A percentile compares a stretch with the other conserved stretches of the same genome.
These are phyloP conservation scores for Pseudorectes ferrugineus DNA, from an alignment of 2,113 vertebrate species.

Conservation along the genomic window DNA sequence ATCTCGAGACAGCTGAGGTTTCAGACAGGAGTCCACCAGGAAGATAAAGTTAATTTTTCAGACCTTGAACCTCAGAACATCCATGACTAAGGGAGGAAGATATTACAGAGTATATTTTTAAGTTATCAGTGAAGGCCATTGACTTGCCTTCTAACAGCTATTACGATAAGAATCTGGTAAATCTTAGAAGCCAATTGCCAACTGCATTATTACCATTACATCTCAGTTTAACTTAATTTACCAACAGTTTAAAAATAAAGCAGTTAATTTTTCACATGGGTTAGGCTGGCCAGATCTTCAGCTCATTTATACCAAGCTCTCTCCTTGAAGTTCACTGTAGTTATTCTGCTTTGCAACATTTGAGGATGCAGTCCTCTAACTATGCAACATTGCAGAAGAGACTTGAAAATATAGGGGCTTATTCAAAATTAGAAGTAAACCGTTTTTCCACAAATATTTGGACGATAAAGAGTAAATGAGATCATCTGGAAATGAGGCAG, in stretches of 20 bases:
- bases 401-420: neutral
- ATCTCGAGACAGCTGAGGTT: slow-evolving; percentile 61
- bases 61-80: neutral
- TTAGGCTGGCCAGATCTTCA: neutral
- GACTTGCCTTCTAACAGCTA: slow-evolving; percentile 4
- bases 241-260: slow-evolving; percentile 16
- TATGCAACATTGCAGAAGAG: neutral
- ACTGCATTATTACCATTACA: neutral
- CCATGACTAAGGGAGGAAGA: neutral
- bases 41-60: slow-evolving; percentile 35
- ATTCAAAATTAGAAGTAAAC: neutral
- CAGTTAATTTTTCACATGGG: neutral
- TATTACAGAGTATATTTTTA: neutral
- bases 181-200: slow-evolving; percentile 16
- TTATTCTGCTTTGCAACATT: neutral
- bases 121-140: neutral
- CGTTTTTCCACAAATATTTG: neutral
- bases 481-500: neutral
- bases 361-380: neutral
- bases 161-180: neutral
- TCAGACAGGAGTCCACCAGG: slow-evolving; percentile 32
- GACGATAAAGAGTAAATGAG: neutral
- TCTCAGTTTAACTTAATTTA: slow-evolving; percentile 18
- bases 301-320: neutral
- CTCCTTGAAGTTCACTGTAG: neutral